These are phyloP conservation scores for Sminthurinus aureus DNA, from an alignment of 2,888 invertebrate species.

Conservation along the genomic window DNA sequence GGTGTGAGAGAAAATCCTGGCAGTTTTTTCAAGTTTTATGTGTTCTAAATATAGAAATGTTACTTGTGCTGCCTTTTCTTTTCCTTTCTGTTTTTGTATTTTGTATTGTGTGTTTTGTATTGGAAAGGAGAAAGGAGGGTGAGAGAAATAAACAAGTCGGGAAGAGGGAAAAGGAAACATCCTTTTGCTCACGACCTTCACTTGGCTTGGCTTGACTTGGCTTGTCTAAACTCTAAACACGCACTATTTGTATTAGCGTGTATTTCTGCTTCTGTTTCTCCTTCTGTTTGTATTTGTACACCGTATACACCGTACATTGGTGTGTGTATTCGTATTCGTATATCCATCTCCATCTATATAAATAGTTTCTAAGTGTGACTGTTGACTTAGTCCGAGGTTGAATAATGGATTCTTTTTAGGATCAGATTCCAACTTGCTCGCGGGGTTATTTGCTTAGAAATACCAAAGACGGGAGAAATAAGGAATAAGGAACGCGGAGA, in stretches of 20 bases:
- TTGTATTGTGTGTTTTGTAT: too few species aligned
- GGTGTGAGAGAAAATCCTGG: background rate
- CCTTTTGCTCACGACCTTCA: too few species aligned
- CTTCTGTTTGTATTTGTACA: background rate
- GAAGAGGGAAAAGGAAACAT: too few species aligned
- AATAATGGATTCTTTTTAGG: conserved; percentile 30
- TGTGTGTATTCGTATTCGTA: background rate
- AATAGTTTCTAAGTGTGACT: background rate
- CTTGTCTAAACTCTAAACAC: too few species aligned
- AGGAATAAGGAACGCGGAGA: background rate
- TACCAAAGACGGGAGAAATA: background rate
- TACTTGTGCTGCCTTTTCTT: background rate
- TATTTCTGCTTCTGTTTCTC: background rate
- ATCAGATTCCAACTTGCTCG: conserved; percentile 20
- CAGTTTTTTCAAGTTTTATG: background rate
- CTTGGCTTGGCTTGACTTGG: too few species aligned
- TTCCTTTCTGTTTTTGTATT: background rate
- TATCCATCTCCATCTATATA: background rate
- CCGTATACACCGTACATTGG: background rate
- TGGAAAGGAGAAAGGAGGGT: too few species aligned
- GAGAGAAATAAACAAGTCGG: too few species aligned
- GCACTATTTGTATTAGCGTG: too few species aligned
- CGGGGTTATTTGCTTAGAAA: conserved; percentile 26
- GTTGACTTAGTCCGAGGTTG: conserved; percentile 16
- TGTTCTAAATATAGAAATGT: background rate